Evolutionary conservation across 2,797 vertebrate genomes (phyloP), one percentile per base, ranked within the genome.

Genomic region (Echiichthys vipera): DNA sequence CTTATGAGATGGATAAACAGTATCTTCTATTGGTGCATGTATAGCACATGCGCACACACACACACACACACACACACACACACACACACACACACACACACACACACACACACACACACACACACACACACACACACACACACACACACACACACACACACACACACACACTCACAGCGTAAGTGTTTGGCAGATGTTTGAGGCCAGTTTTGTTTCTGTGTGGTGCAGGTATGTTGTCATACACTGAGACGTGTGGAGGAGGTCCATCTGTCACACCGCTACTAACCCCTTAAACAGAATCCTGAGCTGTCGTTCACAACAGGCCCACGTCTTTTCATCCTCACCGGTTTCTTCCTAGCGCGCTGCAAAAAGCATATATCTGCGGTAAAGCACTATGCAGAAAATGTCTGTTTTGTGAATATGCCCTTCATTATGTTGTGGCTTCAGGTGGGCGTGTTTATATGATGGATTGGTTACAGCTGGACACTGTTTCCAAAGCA

Each of bases 261-360:
- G 81, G 84, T 78, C 90, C 89, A 91, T 89, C 89, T 92, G 90
- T 86, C 86, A 83, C 75, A 64, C 59, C 80, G 55, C 59, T 45
- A 47, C 71, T 68, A 73, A 74, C 82, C 77, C 78, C 58, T 78
- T 71, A 86, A 89, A 88, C 82, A 88, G 30, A 88, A 89, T 86
- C 89, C 88, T 78, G 40, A 78, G 86, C 85, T 85, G 86, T 87
- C 88, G 71, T 80, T 90, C 88, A 83, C 81, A n/a, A 83, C 84
- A 13, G 68, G 65, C 83, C 74, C 78, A 74, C 79, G 5, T 70
- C 68, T 53, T 64, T 50, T 50, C 29, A 65, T 84, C 47, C 68
- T 62, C 46, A 7, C 49, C 24, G 39, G 74, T 61, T 30, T 46
- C 78, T 64, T 65, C 66, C 18, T 51, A 64, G 75, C 50, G 53